Base-by-base conservation (phyloP, 2,888 invertebrate genomes). In the Ectropis crepuscularia region DNA sequence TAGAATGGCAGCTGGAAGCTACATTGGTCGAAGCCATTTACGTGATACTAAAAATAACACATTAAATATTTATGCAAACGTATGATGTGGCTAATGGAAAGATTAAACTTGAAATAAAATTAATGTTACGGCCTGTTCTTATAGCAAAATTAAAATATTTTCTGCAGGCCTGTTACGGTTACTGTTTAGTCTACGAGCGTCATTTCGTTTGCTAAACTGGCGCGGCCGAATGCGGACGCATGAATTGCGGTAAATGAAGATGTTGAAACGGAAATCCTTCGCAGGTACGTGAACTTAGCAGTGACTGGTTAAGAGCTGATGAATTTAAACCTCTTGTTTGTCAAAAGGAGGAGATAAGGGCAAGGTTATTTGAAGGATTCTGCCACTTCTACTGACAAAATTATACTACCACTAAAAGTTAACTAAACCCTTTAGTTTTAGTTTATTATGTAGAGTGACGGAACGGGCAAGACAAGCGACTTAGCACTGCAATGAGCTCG, bases 41-140 rank as follows among this genome's bases (percentile, higher is more conserved):
- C 64, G 68, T 59, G 58, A 50, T 47, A 49, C 68, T 63, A 70
- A 66, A 69, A 68, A 69, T 70, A 68, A 55, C 49, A 42, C 28
- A 47, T 57, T 57, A 64, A 72, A 71, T 74, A 76, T 78, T 74
- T 79, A 79, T 72, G 67, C 68, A 48, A 68, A 60, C 64, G 62
- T 64, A 69, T 55, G 68, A 71, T 70, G 68, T 38, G 60, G 67
- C 67, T 73, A 74, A 74, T 78, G 70, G 73, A 73, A 67, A 73
- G 61, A 77, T 77, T 58, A 50, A 42, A 61, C 55, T 49, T 57
- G 69, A 67, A 53, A 65, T 66, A 54, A 67, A 70, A 70, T 71
- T 63, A 76, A 42, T 73, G 68, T 69, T 57, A 73, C 70, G 60
- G 48, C 5, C 66, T 45, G 61, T 54, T 57, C 43, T 41, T 61